Base-by-base conservation (phyloP, 2,797 vertebrate genomes). In the Dendrocincla fuliginosa region DNA sequence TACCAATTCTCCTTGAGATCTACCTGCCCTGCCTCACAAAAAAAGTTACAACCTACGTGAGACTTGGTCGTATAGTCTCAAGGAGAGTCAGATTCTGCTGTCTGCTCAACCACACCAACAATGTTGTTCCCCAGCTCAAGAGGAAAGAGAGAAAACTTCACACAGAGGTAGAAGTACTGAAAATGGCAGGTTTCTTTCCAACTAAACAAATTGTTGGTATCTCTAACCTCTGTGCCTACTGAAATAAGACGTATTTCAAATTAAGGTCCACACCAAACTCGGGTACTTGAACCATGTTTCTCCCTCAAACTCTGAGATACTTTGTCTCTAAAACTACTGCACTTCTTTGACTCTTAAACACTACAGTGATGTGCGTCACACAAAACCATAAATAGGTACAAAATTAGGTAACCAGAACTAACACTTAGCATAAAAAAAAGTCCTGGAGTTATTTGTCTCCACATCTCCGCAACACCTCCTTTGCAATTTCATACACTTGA, bases 401-500 rank as follows among this genome's bases (percentile, higher is more conserved):
- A 92, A 93, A 93, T 97, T 96, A 96, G 96, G 95, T 96, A 97
- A 97, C 87, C 80, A 96, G 76, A 96, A 88, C 79, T 94, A 84
- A 94, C 95, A 93, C 93, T 92, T 94, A 46, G 59, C 76, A 92
- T 42, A 90, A 94, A 95, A 95, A 96, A 94, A 94, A 90, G 53
- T 96, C 67, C 49, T 82, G 73, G 47, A 94, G 59, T 94, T 97
- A 95, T 95, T 97, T 97, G 95, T 97, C 92, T 96, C 91, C 91
- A 95, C 95, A 96, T 96, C 95, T 96, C 92, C 82, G 89, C 96
- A 97, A 97, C 95, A 97, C 95, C 96, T 96, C 95, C 95, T 89
- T 95, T 96, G 95, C 95, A 94, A 96, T 94, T 95, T 95, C 92
- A 90, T 91, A 68, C 92, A 84, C 89, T 95, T 79, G 91, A 96